These are phyloP conservation scores for Zaprionus ornatus DNA, from an alignment of 1,140 invertebrate genomes.

Conservation along the genomic window DNA sequence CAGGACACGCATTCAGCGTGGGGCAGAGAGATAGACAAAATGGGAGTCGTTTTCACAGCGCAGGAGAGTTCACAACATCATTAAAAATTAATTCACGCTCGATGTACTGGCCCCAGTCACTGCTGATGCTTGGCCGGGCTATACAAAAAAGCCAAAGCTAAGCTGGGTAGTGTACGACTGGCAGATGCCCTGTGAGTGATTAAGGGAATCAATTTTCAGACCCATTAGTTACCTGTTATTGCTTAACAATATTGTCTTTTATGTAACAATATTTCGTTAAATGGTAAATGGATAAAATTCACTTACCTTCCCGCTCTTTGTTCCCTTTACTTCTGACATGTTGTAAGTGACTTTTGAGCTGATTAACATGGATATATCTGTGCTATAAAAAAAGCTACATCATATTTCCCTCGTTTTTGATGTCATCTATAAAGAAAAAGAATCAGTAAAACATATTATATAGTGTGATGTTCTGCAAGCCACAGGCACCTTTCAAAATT, in stretches of 20 bases:
- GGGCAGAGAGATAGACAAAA: slow-evolving; percentile 50
- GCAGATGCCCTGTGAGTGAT: not conserved
- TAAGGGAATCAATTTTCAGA: not conserved
- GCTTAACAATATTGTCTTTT: not conserved
- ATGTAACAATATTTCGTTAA: too few relatives aligned
- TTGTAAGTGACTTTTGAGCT: too few relatives aligned
- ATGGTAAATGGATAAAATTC: too few relatives aligned
- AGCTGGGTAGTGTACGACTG: not conserved
- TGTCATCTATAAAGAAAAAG: too few relatives aligned
- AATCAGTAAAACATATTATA: too few relatives aligned
- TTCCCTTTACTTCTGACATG: too few relatives aligned
- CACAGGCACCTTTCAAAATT: not conserved
- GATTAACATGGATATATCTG: too few relatives aligned
- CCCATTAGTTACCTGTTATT: not conserved
- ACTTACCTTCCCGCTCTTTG: not conserved
- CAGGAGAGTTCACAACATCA: slow-evolving; percentile 71
- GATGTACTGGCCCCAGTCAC: slow-evolving; percentile 60
- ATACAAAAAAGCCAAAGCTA: slow-evolving; percentile 30
- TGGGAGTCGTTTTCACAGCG: slow-evolving; percentile 62
- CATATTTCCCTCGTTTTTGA: too few relatives aligned
- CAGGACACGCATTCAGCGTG: slow-evolving; percentile 39
- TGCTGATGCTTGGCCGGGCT: slow-evolving; percentile 6
- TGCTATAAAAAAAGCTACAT: too few relatives aligned
- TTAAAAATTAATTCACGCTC: slow-evolving; percentile 83
- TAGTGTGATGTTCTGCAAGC: too few relatives aligned